Conservation (phyloP, 2,113 vertebrate species). For the Heterotis niloticus region DNA sequence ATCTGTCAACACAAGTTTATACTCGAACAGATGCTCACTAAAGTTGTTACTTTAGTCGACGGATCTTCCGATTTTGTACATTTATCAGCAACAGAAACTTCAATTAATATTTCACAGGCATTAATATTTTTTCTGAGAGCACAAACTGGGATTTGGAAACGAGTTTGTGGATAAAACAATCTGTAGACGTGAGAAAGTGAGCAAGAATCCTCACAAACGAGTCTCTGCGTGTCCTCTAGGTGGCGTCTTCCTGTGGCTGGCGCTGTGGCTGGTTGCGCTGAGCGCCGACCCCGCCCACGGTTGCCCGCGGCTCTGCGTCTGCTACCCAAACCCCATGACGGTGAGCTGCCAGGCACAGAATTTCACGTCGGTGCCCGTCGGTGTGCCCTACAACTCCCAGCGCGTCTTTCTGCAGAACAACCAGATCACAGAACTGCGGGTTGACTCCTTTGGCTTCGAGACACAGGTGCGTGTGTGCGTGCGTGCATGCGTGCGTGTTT, state of each 20-base stretch:
- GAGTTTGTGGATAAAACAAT: too few relatives aligned
- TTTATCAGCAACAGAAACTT: too few relatives aligned
- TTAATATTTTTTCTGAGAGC: too few relatives aligned
- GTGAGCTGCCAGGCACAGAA: conserved; percentile 98
- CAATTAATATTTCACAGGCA: too few relatives aligned
- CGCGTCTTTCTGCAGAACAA: conserved; percentile 98
- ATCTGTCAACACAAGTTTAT: too few relatives aligned
- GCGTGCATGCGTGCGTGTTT: background rate
- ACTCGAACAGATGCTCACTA: too few relatives aligned
- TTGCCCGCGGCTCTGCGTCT: conserved; percentile 88
- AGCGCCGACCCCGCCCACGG: conserved; percentile 67
- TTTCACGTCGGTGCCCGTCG: conserved; percentile 83
- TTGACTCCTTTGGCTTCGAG: conserved; percentile 88
- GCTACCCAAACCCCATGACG: conserved; percentile 91
- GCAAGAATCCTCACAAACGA: background rate
- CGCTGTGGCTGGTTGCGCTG: conserved; percentile 74
- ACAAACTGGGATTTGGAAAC: too few relatives aligned
- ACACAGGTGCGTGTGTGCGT: conserved; percentile 64
- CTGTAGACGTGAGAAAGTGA: too few relatives aligned
- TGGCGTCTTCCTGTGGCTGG: conserved; percentile 72
- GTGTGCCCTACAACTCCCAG: conserved; percentile 83
- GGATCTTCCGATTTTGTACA: too few relatives aligned
- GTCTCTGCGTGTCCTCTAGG: conserved; percentile 48
- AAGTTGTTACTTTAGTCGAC: too few relatives aligned
- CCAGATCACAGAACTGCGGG: conserved; percentile 85